phyloP scores from a whole-genome alignment of 2,113 vertebrate species.

The Platycercus adscitus region DNA sequence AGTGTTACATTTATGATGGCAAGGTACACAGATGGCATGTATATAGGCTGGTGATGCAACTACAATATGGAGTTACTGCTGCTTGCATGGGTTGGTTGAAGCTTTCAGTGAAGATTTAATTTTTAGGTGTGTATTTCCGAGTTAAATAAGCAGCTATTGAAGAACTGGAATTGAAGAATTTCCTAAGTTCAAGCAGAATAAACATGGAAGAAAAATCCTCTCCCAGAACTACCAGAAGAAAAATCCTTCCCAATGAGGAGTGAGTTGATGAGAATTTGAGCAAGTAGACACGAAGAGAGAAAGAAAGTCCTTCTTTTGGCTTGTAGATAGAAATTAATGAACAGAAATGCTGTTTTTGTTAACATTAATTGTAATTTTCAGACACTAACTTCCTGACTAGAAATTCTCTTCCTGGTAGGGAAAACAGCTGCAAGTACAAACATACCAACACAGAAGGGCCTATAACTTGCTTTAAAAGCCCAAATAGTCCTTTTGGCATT shows the following conservation, averaged over 20 bases:
- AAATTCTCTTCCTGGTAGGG: background rate
- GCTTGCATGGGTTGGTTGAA: background rate
- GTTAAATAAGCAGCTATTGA: background rate
- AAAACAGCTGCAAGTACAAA: background rate
- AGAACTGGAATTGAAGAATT: background rate
- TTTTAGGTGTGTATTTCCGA: background rate
- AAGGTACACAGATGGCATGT: background rate
- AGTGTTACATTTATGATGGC: background rate
- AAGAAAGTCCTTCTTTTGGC: background rate
- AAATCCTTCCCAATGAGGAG: background rate
- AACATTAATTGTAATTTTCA: background rate
- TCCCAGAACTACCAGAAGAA: background rate
- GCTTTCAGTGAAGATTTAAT: background rate
- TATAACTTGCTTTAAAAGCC: background rate
- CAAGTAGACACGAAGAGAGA: background rate
- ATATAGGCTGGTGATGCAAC: background rate
- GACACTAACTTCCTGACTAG: background rate
- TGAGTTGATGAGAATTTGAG: background rate
- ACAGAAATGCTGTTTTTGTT: background rate
- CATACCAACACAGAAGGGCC: background rate
- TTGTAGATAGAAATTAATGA: background rate
- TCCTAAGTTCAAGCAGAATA: background rate
- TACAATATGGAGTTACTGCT: background rate
- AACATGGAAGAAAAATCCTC: background rate
- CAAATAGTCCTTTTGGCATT: background rate